These are phyloP conservation scores for Thryonomys swinderianus DNA, from an alignment of 2,113 vertebrate species.

Conservation along the genomic window DNA sequence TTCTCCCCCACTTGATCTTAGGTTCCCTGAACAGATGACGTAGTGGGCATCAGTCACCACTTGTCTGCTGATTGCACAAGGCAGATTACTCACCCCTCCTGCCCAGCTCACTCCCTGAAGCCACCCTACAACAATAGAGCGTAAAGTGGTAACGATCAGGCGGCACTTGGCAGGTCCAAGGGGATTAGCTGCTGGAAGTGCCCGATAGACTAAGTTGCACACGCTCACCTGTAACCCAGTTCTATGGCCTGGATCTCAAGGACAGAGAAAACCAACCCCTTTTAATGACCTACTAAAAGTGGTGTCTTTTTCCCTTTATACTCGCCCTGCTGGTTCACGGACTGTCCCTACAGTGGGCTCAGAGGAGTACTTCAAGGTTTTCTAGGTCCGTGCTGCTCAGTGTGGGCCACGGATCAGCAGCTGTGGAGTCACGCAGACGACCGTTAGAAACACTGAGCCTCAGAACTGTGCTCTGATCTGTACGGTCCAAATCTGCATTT, in stretches of 20 bases:
- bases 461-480: not conserved
- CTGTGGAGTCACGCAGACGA: not conserved
- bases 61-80: not conserved
- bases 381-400: not conserved
- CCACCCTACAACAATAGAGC: not conserved
- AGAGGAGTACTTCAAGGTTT: conserved; percentile 12
- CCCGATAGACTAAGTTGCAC: conserved; percentile 32
- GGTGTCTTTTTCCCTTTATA: not conserved
- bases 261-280: not conserved
- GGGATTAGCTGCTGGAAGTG: conserved; percentile 33
- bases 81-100: not conserved
- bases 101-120: not conserved
- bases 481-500: not conserved
- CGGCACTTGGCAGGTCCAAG: conserved; percentile 16
- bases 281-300: conserved; percentile 27
- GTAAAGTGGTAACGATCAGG: not conserved
- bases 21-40: not conserved
- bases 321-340: not conserved
- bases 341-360: not conserved
- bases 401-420: not conserved
- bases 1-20: not conserved
- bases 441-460: not conserved
- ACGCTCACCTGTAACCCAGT: conserved; percentile 56
- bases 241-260: conserved; percentile 70
- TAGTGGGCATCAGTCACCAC: not conserved